Conservation (phyloP, 2,113 vertebrate species). For the Acrocephalus kingi region DNA sequence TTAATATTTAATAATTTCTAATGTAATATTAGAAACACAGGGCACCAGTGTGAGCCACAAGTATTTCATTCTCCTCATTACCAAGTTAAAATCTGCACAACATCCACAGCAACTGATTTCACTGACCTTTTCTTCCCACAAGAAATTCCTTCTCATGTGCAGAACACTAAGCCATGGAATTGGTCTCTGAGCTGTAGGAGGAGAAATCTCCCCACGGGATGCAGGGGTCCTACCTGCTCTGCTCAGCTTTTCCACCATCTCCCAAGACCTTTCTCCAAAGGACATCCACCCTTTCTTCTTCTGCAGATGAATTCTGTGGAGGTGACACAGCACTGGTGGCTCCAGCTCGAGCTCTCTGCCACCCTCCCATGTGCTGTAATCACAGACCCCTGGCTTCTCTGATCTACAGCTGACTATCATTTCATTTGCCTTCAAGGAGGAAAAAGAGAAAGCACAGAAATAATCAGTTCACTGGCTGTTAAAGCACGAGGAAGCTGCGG, state of each 20-base stretch:
- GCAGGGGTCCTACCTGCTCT: background rate
- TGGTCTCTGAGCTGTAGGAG: background rate
- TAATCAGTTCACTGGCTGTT: background rate
- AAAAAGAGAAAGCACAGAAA: background rate
- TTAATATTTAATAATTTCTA: background rate
- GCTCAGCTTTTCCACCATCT: background rate
- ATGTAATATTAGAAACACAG: background rate
- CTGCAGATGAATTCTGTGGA: background rate
- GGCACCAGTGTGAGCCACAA: background rate
- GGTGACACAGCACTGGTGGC: background rate
- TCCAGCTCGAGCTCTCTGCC: background rate
- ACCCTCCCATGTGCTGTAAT: background rate
- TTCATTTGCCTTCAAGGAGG: background rate
- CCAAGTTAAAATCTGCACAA: background rate
- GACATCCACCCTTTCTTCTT: background rate
- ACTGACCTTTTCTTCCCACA: slow-evolving; percentile 46
- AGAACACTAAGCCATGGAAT: background rate
- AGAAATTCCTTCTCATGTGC: background rate
- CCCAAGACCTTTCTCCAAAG: background rate
- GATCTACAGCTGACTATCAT: background rate
- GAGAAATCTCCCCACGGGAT: background rate
- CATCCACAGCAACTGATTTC: background rate
- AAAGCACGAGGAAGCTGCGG: background rate
- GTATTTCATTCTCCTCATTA: background rate
- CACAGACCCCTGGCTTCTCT: background rate